Conservation (phyloP, 1,140 invertebrate genomes). For the Drosophila tropicalis region DNA sequence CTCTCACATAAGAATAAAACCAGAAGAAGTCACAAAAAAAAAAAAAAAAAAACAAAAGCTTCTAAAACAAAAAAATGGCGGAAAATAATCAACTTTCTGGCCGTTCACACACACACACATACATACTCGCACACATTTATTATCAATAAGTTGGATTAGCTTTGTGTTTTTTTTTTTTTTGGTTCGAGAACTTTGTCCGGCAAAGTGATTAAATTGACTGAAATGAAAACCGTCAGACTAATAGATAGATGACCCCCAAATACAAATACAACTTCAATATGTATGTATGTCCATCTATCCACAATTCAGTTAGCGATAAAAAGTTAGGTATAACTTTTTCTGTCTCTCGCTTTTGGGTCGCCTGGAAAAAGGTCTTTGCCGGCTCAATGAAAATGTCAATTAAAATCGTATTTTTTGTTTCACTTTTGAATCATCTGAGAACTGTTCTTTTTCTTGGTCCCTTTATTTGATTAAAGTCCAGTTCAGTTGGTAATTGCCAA, state of each 20-base stretch:
- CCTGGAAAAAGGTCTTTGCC: conserved; percentile 18
- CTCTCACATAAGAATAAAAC: conserved; percentile 8
- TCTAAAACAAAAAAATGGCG: conserved; percentile 6
- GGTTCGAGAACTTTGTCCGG: conserved; percentile 57
- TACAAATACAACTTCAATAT: conserved; percentile 26
- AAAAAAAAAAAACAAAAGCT: conserved; percentile 29
- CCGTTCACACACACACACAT: conserved; percentile 5
- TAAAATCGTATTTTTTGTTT: conserved; percentile 69
- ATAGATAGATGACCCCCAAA: conserved; percentile 55
- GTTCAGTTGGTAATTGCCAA: conserved; percentile 71
- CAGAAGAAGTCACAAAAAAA: conserved; percentile 28
- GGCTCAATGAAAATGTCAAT: conserved; percentile 78
- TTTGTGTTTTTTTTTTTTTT: conserved; percentile 7
- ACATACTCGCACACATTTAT: conserved; percentile 59
- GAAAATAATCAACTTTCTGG: conserved; percentile 73
- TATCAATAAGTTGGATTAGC: conserved; percentile 81
- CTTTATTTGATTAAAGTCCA: conserved; percentile 75
- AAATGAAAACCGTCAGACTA: conserved; percentile 65
- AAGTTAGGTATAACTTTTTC: conserved; percentile 49
- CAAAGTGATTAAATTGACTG: conserved; percentile 81
- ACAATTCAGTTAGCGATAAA: conserved; percentile 10
- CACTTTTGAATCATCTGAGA: conserved; percentile 52
- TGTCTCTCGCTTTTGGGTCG: conserved; percentile 32
- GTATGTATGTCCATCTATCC: conserved; percentile 17
- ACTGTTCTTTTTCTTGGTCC: conserved; percentile 14